A percentile compares a stretch with the other conserved stretches of the same genome.
Conservation (phyloP, 2,797 vertebrate genomes). For the Zenarchopterus dispar region DNA sequence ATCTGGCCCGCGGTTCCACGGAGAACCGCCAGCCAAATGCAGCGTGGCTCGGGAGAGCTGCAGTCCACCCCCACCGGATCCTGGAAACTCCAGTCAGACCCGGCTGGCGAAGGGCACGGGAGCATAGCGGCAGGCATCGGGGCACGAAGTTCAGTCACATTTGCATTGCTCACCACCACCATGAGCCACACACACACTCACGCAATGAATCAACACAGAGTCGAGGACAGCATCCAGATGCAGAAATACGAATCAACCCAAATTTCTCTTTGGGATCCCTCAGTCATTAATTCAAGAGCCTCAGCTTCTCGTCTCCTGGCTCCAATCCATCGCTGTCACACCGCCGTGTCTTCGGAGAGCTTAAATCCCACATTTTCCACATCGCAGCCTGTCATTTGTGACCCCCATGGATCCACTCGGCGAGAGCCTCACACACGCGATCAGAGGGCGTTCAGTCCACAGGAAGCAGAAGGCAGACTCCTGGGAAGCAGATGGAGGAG, state of each 20-base stretch:
- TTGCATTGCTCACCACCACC: conserved; percentile 61
- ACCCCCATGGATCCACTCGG: conserved; percentile 40
- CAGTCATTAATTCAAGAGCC: conserved; percentile 37
- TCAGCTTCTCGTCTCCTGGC: conserved; percentile 22
- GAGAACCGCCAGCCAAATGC: conserved; percentile 92
- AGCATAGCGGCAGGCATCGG: conserved; percentile 79
- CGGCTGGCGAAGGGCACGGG: conserved; percentile 63
- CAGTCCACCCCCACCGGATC: conserved; percentile 92
- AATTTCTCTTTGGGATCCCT: conserved; percentile 30
- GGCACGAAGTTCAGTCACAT: conserved; percentile 52
- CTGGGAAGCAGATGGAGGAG: conserved; percentile 69
- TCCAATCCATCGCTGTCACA: conserved; percentile 39
- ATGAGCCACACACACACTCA: conserved; percentile 48
- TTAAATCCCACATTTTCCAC: conserved; percentile 74
- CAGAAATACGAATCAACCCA: conserved; percentile 1
- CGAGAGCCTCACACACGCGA: neutral
- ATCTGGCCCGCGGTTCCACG: conserved; percentile 57
- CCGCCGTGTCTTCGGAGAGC: conserved; percentile 15
- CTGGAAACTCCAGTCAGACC: conserved; percentile 88
- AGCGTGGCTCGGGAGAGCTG: conserved; percentile 92
- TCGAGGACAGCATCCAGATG: conserved; percentile 28
- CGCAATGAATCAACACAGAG: conserved; percentile 1
- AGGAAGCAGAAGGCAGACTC: conserved; percentile 49
- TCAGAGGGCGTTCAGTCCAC: conserved; percentile 1
- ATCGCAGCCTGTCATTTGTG: conserved; percentile 41